Percentiles rank a stretch among this genome's conserved stretches.
phyloP scores from a whole-genome alignment of 2,113 vertebrate species.

The Numenius arquata region DNA sequence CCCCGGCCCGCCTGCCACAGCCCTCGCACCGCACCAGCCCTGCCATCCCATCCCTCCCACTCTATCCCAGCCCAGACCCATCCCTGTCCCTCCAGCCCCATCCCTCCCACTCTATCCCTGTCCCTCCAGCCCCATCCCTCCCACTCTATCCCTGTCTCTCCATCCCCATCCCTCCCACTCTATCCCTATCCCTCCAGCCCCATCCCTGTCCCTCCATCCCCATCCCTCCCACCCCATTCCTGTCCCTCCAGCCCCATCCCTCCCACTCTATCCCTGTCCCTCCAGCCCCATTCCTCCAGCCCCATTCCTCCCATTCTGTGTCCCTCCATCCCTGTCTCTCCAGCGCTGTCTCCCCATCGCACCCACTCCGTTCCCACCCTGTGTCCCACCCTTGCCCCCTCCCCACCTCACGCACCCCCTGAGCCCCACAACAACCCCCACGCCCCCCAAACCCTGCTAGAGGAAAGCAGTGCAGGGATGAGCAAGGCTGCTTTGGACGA shows the following conservation, averaged over 20 bases:
- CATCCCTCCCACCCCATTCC: too few species aligned
- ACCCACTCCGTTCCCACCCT: not conserved
- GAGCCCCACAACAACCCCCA: not conserved
- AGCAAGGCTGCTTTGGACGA: not conserved
- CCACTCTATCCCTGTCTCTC: not conserved
- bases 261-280: too few species aligned
- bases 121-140: too few species aligned
- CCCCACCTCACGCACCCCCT: not conserved
- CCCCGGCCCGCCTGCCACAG: too few species aligned
- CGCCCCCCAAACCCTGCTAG: not conserved
- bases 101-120: too few species aligned
- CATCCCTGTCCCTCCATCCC: not conserved
- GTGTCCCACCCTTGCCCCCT: not conserved
- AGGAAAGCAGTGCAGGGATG: accelerated
- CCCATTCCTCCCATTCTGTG: too few species aligned
- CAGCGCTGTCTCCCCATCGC: too few species aligned
- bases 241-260: too few species aligned
- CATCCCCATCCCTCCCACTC: not conserved
- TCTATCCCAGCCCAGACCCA: too few species aligned
- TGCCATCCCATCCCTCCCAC: not conserved
- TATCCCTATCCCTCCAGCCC: not conserved
- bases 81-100: too few species aligned
- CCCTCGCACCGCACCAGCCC: not conserved
- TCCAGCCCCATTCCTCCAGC: not conserved
- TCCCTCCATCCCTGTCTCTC: too few species aligned